Evolutionary conservation across 2,113 vertebrate genomes (phyloP).

Genomic region (Glaucidium brasilianum): DNA sequence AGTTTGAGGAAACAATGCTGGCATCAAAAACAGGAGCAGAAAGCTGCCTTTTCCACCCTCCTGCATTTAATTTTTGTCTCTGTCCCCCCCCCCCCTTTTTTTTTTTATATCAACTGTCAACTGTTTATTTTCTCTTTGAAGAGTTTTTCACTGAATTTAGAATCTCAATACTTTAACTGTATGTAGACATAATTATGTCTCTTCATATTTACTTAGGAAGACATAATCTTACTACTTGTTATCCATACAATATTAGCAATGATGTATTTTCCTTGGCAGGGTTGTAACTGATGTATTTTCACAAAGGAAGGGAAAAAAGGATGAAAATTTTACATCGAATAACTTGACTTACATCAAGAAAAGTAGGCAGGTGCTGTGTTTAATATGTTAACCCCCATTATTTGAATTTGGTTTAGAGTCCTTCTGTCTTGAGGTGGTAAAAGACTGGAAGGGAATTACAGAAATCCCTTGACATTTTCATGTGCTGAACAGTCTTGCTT

Average conservation of each 20-base stretch:
- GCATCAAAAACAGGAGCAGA: not conserved
- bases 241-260: not conserved
- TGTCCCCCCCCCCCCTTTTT: accelerated
- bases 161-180: not conserved
- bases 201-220: not conserved
- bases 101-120: not conserved
- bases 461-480: slow-evolving; percentile 10
- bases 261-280: not conserved
- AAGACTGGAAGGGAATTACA: slow-evolving; percentile 15
- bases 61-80: not conserved
- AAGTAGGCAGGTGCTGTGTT: not conserved
- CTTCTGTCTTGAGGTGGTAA: not conserved
- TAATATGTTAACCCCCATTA: not conserved
- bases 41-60: not conserved
- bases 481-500: slow-evolving; percentile 1
- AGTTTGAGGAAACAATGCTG: not conserved
- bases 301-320: not conserved
- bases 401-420: not conserved
- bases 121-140: not conserved
- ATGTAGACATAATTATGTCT: not conserved
- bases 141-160: not conserved
- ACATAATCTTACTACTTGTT: not conserved
- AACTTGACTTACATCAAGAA: not conserved
- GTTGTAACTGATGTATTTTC: not conserved
- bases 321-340: not conserved